Percentiles rank a stretch among this genome's conserved stretches.
Evolutionary conservation across 2,797 vertebrate genomes (phyloP).

Genomic region (Tokudaia tokunoshimensis): DNA sequence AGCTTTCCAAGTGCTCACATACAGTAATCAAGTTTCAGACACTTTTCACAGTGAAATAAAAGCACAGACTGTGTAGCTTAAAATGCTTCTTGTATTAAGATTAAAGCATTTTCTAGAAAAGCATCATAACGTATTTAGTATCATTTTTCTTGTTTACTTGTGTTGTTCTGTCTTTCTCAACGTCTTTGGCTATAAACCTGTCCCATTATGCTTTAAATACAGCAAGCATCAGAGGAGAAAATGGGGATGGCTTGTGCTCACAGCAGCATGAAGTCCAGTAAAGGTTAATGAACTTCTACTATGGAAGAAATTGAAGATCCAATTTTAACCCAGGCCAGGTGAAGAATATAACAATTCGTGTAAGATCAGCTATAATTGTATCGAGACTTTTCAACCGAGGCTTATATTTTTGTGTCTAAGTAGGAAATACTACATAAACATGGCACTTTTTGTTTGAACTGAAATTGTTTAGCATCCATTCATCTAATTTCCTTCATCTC

Average conservation of each 20-base stretch:
- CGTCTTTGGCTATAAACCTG: constrained; percentile 69
- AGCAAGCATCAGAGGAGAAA: constrained; percentile 73
- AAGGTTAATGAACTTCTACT: constrained; percentile 81
- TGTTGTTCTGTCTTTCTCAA: constrained; percentile 56
- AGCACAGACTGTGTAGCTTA: constrained; percentile 26
- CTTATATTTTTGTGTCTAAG: constrained; percentile 75
- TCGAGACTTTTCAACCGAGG: constrained; percentile 77
- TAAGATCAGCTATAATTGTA: constrained; percentile 57
- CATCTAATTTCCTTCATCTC: constrained; percentile 75
- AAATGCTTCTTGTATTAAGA: constrained; percentile 72
- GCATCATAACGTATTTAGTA: constrained; percentile 55
- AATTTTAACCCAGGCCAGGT: constrained; percentile 75
- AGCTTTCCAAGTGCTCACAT: background rate
- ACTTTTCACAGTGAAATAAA: constrained; percentile 32
- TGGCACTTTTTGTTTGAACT: constrained; percentile 46
- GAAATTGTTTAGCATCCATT: constrained; percentile 72
- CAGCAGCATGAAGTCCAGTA: constrained; percentile 77
- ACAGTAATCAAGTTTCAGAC: constrained; percentile 44
- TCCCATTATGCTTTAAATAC: constrained; percentile 84
- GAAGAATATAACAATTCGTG: constrained; percentile 66
- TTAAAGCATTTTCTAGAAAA: constrained; percentile 66
- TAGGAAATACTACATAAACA: constrained; percentile 48
- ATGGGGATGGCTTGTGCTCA: constrained; percentile 72
- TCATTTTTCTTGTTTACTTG: constrained; percentile 69
- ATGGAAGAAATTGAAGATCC: constrained; percentile 78